Base-by-base conservation (phyloP, 2,888 invertebrate genomes). In the Limnephilus marmoratus region DNA sequence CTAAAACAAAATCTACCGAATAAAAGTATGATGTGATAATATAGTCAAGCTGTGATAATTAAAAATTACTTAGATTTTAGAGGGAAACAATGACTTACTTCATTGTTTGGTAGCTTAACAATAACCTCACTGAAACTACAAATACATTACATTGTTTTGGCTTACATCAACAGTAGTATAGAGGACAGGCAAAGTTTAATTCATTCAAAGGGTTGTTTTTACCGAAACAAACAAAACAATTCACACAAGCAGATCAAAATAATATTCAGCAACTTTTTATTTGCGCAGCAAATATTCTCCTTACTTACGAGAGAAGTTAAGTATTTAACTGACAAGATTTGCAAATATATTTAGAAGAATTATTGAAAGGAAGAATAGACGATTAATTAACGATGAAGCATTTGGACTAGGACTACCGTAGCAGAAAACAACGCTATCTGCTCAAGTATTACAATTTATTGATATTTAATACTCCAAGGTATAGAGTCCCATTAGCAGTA, bases 321-420 rank as follows among this genome's bases (percentile, higher is more conserved):
- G n/a, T 68, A n/a, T 68, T 68, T 68, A n/a, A 68, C 68, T 68
- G 68, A 68, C 68, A 68, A 68, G 68, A 68, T 41, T 83, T 34
- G 83, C 37, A 83, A 24, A 83, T 24, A 83, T 41, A 37, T 83
- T 83, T 37, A 34, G 41, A 34, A 83, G 83, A 34, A 83, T 83
- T n/a, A 49, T n/a, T n/a, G 24, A 86, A 86, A 86, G 86, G 86
- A 45, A 86, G 45, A 83, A 68, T 68, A 18, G n/a, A 24, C 7
- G 68, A 68, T n/a, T n/a, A 68, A 15, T 37, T 83, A 83, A 83
- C 83, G 37, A 86, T 85, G 11, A 90, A 41, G 41, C 90, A 68
- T 90, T 49, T 86, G 68, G 91, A 91, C 86, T 91, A 86, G 86
- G 29, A 86, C 24, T 80, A 86, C 85, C 85, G 68, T 45, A 49